phyloP scores from a whole-genome alignment of 2,888 invertebrate species.

The Brachyopa scutellaris region DNA sequence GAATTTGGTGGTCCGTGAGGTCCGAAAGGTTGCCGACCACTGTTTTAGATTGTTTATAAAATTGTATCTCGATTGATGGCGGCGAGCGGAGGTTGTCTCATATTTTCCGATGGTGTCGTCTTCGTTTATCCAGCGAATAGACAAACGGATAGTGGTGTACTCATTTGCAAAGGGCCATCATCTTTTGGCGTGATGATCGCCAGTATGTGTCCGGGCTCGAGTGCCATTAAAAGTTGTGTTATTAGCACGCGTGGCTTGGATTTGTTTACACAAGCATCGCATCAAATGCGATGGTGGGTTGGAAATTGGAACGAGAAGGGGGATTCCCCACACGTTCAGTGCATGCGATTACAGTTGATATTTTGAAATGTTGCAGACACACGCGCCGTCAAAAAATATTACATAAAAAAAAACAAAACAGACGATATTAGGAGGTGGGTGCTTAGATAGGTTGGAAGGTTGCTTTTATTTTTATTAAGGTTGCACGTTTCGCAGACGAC shows the following conservation, averaged over 20 bases:
- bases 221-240: constrained; percentile 44
- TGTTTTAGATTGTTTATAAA: constrained; percentile 15
- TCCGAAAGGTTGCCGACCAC: too few species aligned
- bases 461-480: neutral
- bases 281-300: neutral
- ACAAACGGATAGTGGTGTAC: neutral
- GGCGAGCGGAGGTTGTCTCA: constrained; percentile 6
- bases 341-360: constrained; percentile 18
- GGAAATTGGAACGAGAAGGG: too few species aligned
- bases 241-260: constrained; percentile 63
- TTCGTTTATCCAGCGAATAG: constrained; percentile 16
- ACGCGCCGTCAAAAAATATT: constrained; percentile 43
- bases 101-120: constrained; percentile 31
- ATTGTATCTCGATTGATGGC: constrained; percentile 16
- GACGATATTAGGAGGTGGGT: too few species aligned
- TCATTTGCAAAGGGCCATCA: constrained; percentile 33
- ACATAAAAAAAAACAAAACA: constrained; percentile 17
- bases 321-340: neutral
- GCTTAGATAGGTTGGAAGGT: neutral
- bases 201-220: constrained; percentile 6
- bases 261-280: constrained; percentile 49
- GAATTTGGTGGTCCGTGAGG: too few species aligned
- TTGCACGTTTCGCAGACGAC: constrained; percentile 40
- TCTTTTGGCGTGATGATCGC: constrained; percentile 36
- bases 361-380: constrained; percentile 37